phyloP scores from a whole-genome alignment of 2,888 invertebrate genomes.

The Cosmia pyralina region DNA sequence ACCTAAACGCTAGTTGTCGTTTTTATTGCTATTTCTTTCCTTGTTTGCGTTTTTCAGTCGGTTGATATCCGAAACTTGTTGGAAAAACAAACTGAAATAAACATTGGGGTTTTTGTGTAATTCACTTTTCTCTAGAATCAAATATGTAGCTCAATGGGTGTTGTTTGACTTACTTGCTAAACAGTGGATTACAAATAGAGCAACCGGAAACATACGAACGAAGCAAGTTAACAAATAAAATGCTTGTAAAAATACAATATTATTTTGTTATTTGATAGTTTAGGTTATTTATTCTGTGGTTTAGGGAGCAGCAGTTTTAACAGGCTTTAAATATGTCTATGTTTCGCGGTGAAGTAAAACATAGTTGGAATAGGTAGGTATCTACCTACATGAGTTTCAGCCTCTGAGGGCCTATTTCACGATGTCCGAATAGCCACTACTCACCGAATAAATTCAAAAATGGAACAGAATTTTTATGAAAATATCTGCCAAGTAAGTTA shows the following conservation, averaged over 20 bases:
- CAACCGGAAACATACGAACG: background rate
- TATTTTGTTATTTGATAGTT: background rate
- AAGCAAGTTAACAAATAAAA: background rate
- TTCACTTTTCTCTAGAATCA: background rate
- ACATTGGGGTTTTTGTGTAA: slow-evolving; percentile 26
- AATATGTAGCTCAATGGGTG: background rate
- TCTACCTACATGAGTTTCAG: too few species aligned
- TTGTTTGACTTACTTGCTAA: background rate
- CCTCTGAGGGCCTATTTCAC: too few species aligned
- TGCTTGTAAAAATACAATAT: background rate
- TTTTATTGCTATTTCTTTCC: slow-evolving; percentile 80
- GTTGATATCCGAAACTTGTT: slow-evolving; percentile 44
- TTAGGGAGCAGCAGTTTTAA: background rate
- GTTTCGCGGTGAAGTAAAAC: background rate
- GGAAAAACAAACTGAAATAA: slow-evolving; percentile 46
- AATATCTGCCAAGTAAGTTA: too few species aligned
- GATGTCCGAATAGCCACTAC: too few species aligned
- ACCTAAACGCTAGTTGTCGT: slow-evolving; percentile 77
- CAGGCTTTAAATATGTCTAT: background rate
- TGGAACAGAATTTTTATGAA: too few species aligned
- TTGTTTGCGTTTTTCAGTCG: slow-evolving; percentile 73
- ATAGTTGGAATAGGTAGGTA: background rate
- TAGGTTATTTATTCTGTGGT: too few species aligned
- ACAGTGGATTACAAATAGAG: background rate
- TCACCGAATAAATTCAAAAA: too few species aligned